phyloP scores from a whole-genome alignment of 2,888 invertebrate genomes.

The Steinernema scapterisci region DNA sequence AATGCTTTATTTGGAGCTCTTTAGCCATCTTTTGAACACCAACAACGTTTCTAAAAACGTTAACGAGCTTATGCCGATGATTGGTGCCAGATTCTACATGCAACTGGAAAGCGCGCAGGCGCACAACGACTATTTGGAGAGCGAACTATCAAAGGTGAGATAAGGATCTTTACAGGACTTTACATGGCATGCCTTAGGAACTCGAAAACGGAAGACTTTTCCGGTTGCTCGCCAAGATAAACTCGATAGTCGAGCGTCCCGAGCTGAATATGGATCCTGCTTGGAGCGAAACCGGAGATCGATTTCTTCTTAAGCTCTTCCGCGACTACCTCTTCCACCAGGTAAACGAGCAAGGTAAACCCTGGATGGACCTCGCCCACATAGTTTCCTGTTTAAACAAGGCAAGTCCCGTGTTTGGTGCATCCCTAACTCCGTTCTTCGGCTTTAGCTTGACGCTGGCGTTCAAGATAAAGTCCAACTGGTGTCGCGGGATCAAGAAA shows the following conservation, averaged over 20 bases:
- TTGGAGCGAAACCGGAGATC: constrained; percentile 97
- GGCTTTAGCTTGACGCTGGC: constrained; percentile 71
- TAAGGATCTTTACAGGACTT: neutral
- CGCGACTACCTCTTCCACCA: constrained; percentile 96
- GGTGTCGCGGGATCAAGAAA: constrained; percentile 94
- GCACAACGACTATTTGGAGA: constrained; percentile 85
- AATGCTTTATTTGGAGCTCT: neutral
- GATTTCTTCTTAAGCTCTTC: constrained; percentile 90
- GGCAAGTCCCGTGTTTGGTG: constrained; percentile 58
- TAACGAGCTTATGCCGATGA: constrained; percentile 98
- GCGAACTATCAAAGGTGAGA: constrained; percentile 79
- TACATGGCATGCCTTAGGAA: constrained; percentile 72
- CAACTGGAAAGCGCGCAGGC: constrained; percentile 88
- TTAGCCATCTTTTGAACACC: constrained; percentile 32
- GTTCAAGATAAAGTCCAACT: constrained; percentile 78
- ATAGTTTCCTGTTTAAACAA: constrained; percentile 91
- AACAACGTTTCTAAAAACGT: constrained; percentile 74
- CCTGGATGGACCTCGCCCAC: constrained; percentile 96
- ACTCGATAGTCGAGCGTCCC: constrained; percentile 91
- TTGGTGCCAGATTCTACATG: constrained; percentile 91
- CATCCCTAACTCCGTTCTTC: neutral
- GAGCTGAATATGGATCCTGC: constrained; percentile 89
- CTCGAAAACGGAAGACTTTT: constrained; percentile 92
- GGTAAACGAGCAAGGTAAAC: constrained; percentile 85
- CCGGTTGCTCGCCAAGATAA: constrained; percentile 86